These are phyloP conservation scores for Mesoclemmys tuberculata DNA, from an alignment of 2,113 vertebrate genomes.

Conservation along the genomic window DNA sequence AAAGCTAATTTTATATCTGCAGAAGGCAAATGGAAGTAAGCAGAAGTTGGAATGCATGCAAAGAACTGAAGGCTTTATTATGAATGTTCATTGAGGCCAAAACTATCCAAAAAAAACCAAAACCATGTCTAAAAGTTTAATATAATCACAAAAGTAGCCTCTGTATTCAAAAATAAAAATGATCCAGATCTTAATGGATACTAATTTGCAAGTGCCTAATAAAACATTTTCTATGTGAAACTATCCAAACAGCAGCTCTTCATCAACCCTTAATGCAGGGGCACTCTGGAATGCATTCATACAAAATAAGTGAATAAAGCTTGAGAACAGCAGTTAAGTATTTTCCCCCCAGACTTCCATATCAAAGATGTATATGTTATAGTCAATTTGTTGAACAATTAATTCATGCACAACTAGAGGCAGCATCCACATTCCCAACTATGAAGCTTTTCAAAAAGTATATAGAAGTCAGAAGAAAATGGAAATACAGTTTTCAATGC, in stretches of 20 bases:
- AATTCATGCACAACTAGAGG: not conserved
- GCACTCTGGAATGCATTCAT: not conserved
- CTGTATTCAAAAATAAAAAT: not conserved
- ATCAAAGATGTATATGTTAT: not conserved
- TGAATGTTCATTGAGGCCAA: not conserved
- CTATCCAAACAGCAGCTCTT: not conserved
- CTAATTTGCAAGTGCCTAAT: not conserved
- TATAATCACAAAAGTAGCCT: not conserved
- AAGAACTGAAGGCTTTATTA: not conserved
- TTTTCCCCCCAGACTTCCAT: not conserved
- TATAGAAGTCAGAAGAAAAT: not conserved
- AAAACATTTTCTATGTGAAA: not conserved
- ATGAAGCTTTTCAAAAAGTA: not conserved
- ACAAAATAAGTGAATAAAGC: not conserved
- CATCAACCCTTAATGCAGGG: not conserved
- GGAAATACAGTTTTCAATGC: not conserved
- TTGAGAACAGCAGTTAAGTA: not conserved
- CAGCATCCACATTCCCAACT: not conserved
- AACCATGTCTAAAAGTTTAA: fast-evolving
- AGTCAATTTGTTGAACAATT: not conserved
- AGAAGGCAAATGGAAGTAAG: not conserved
- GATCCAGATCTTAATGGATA: fast-evolving
- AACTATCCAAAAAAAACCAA: not conserved
- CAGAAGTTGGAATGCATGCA: not conserved
- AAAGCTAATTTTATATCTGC: not conserved